Evolutionary conservation across 2,113 vertebrate genomes (phyloP), one percentile per base, ranked within the genome.

Genomic region (Barnardius zonarius): DNA sequence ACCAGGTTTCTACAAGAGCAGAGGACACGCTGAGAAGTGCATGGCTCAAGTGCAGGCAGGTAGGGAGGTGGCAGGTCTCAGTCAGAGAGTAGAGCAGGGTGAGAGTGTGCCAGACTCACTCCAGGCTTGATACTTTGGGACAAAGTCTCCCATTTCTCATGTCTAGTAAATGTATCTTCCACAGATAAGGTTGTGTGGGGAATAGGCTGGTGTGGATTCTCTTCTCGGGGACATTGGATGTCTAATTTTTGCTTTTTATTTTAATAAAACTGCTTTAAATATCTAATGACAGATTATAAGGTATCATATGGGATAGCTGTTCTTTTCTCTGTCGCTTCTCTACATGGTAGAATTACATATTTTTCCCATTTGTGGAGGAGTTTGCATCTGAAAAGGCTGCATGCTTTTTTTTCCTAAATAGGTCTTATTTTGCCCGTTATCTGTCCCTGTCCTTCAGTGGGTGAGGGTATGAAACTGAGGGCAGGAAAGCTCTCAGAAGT

Each of bases 211-310:
- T 77, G 54, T 88, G 39, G 17, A 24, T n/a, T 91, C 24, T 31
- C 27, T 86, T 86, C 64, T 82, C 28, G 35, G 41, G 35, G 43
- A 73, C 6, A 39, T 1, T 9, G 5, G 25, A 49, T 83, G 33
- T 78, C 72, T 81, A 78, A 84, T 7, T 81, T 89, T 10, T 83
- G 55, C 30, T 88, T 84, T 83, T 57, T 66, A 49, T 84, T 68
- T 70, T 52, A 97, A 92, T 91, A 79, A 94, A 90, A 52, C 8
- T 68, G 11, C 46, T 92, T 78, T 93, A 77, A 88, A 91, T 76
- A 54, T 88, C 63, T 81, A 41, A 77, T 63, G n/a, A 52, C 24
- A 49, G 33, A 52, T 76, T 74, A 59, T 48, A 31, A 55, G 25
- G 14, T 74, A 22, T 54, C 37, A 10, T 0, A 6, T 37, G 43